phyloP scores from a whole-genome alignment of 2,888 invertebrate genomes.

The Spilarctia lutea region DNA sequence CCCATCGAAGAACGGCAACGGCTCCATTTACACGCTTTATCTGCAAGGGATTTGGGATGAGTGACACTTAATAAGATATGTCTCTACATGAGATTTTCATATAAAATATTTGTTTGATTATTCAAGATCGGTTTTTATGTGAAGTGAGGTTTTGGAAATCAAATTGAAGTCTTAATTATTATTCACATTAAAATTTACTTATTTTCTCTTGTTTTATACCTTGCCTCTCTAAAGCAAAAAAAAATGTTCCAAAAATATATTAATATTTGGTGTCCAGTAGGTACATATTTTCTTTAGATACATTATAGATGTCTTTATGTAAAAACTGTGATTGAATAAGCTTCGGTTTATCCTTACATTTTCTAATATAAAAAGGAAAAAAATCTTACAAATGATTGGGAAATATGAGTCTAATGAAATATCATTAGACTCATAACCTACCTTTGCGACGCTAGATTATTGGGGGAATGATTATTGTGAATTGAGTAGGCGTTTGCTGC shows the following conservation, averaged over 20 bases:
- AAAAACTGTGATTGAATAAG: slow-evolving; percentile 41
- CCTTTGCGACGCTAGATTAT: slow-evolving; percentile 25
- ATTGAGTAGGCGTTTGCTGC: slow-evolving; percentile 35
- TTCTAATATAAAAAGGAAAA: slow-evolving; percentile 35
- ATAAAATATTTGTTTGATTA: slow-evolving; percentile 19
- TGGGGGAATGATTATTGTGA: slow-evolving; percentile 28
- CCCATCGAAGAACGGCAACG: slow-evolving; percentile 75
- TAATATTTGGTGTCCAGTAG: not conserved
- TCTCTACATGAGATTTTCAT: slow-evolving; percentile 11
- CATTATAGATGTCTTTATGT: slow-evolving; percentile 13
- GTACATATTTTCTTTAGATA: slow-evolving; percentile 6
- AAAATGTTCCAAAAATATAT: too few relatives aligned
- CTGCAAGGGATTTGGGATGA: slow-evolving; percentile 52
- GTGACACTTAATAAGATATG: slow-evolving; percentile 24
- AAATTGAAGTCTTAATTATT: not conserved
- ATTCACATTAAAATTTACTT: not conserved
- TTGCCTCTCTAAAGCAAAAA: too few relatives aligned
- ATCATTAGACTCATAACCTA: too few relatives aligned
- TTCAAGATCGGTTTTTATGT: slow-evolving; percentile 15
- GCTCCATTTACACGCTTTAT: slow-evolving; percentile 86
- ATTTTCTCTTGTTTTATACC: too few relatives aligned
- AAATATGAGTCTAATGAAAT: slow-evolving; percentile 32
- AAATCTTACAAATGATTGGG: slow-evolving; percentile 31
- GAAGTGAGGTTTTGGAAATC: not conserved
- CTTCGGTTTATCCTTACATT: slow-evolving; percentile 25